Evolutionary conservation across 2,888 invertebrate genomes (phyloP).

Genomic region (Tineola bisselliella): DNA sequence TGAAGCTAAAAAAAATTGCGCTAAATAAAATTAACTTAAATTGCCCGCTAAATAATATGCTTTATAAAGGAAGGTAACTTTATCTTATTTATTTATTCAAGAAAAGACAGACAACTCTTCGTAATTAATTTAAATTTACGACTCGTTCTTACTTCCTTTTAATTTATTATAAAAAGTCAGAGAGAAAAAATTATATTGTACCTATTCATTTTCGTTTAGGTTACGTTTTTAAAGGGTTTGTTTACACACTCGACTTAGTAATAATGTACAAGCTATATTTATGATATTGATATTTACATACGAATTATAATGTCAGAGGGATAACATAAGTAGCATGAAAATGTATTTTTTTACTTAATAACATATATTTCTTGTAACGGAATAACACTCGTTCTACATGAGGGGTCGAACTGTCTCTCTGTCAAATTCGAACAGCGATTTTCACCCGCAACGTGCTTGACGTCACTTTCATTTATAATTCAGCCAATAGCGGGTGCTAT

Average conservation of each 20-base stretch:
- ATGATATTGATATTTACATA: too few species aligned
- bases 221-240: too few species aligned
- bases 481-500: neutral
- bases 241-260: too few species aligned
- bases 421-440: neutral
- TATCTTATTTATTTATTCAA: neutral
- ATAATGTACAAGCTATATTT: too few species aligned
- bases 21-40: neutral
- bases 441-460: neutral
- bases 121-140: slow-evolving; percentile 8
- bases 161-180: neutral
- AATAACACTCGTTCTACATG: neutral
- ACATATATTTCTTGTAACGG: too few species aligned
- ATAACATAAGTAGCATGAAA: too few species aligned
- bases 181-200: neutral
- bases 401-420: neutral
- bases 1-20: neutral
- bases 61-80: neutral
- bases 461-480: neutral
- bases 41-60: neutral
- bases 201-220: too few species aligned
- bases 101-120: slow-evolving; percentile 4
- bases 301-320: too few species aligned
- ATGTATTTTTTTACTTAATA: too few species aligned
- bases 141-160: neutral